Conservation (phyloP, 1,140 invertebrate species). For the Zaprionus lachaisei region DNA sequence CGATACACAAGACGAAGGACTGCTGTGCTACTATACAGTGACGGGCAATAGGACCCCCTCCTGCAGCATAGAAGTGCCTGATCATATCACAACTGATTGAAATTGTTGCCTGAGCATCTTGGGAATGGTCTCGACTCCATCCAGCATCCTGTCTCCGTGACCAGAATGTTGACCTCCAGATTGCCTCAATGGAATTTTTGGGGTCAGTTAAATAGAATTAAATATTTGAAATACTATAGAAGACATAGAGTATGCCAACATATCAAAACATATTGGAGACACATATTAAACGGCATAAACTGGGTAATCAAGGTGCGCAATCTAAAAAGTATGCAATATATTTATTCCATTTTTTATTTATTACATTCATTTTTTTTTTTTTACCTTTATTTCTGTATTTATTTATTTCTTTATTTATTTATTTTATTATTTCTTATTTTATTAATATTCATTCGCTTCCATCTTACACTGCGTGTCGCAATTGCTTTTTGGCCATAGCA, state of each 20-base stretch:
- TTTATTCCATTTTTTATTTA: no score
- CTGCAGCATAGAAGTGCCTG: neutral
- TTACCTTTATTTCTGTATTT: no score
- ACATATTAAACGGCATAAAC: neutral
- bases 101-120: neutral
- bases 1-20: neutral
- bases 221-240: neutral
- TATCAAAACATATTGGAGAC: neutral
- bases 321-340: neutral
- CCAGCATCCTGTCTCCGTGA: no score
- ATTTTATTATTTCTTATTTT: no score
- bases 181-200: neutral
- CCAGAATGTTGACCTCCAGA: neutral
- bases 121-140: neutral
- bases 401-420: no score
- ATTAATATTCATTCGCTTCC: neutral
- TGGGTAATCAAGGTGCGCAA: neutral
- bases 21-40: neutral
- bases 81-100: neutral
- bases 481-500: neutral
- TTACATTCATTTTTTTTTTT: no score
- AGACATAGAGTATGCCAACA: neutral
- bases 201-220: neutral
- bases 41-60: no score
- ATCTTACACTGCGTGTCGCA: neutral